Percentiles rank a stretch among this genome's conserved stretches.
Conservation (phyloP, 1,140 invertebrate genomes). For the Eurytemora carolleeae region DNA sequence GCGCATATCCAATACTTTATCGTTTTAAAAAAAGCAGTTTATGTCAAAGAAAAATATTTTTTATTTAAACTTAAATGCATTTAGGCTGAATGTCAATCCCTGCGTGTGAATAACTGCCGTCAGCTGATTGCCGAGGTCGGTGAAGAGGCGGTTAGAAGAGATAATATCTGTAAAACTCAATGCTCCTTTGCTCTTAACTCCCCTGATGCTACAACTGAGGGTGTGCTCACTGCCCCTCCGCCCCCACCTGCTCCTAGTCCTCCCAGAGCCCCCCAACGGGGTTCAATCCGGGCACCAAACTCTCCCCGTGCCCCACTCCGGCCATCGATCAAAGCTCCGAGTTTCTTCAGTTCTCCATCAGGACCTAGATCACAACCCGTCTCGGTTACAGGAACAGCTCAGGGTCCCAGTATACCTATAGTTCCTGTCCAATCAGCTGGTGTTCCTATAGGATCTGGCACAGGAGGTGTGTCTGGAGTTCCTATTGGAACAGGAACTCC, state of each 20-base stretch:
- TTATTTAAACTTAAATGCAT: conserved; percentile 20
- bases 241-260: neutral
- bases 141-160: conserved; percentile 52
- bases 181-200: conserved; percentile 30
- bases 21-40: too few species aligned
- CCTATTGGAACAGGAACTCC: too few species aligned
- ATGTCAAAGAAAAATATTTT: neutral
- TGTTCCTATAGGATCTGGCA: too few species aligned
- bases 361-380: neutral
- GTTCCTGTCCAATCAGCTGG: neutral
- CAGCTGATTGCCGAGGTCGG: conserved; percentile 57
- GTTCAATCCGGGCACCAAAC: neutral
- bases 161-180: conserved; percentile 73
- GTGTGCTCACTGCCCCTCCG: conserved; percentile 11
- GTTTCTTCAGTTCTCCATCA: neutral
- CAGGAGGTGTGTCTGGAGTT: too few species aligned
- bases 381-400: neutral
- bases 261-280: neutral
- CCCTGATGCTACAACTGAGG: neutral
- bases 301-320: neutral
- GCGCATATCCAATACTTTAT: too few species aligned
- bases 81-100: conserved; percentile 69
- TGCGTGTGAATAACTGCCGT: conserved; percentile 65
- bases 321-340: neutral
- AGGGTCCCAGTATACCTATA: neutral